phyloP scores from a whole-genome alignment of 1,140 invertebrate species.

The Vollenhovia emeryi region DNA sequence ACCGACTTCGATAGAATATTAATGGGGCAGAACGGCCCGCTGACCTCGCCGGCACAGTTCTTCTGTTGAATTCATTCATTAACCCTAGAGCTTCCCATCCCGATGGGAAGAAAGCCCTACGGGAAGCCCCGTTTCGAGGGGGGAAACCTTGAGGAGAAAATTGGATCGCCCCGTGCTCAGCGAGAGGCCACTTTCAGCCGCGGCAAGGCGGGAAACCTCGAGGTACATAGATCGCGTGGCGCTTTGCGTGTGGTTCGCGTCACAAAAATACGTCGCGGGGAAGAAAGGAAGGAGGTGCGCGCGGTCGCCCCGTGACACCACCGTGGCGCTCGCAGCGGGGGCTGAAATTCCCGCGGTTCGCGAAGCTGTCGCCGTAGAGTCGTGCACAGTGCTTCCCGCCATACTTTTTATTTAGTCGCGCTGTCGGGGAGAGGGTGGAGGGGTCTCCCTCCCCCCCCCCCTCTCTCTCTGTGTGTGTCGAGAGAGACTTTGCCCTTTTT shows the following conservation, averaged over 20 bases:
- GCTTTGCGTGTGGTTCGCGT: constrained; percentile 72
- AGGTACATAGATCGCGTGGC: constrained; percentile 71
- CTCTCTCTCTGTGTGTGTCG: neutral
- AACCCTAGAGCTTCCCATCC: constrained; percentile 23
- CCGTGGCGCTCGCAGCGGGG: constrained; percentile 63
- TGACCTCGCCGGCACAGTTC: neutral
- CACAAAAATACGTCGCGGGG: constrained; percentile 67
- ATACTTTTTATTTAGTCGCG: constrained; percentile 76
- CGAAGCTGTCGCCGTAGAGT: constrained; percentile 34
- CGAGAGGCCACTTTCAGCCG: constrained; percentile 50
- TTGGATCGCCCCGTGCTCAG: constrained; percentile 35
- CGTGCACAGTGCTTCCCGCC: constrained; percentile 54
- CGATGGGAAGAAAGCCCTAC: constrained; percentile 24
- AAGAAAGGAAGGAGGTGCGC: constrained; percentile 40
- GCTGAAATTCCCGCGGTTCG: constrained; percentile 72
- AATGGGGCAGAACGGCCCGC: neutral
- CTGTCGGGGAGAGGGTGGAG: constrained; percentile 72
- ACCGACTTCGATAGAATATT: neutral
- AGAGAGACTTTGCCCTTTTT: constrained; percentile 70
- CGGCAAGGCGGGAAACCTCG: constrained; percentile 37
- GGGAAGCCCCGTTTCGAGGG: constrained; percentile 15
- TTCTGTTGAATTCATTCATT: constrained; percentile 42
- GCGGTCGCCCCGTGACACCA: neutral
- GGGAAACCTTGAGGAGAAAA: constrained; percentile 47
- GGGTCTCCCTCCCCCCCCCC: neutral